Evolutionary conservation across 1,140 invertebrate species (phyloP).

Genomic region (Acromyrmex echinatior): DNA sequence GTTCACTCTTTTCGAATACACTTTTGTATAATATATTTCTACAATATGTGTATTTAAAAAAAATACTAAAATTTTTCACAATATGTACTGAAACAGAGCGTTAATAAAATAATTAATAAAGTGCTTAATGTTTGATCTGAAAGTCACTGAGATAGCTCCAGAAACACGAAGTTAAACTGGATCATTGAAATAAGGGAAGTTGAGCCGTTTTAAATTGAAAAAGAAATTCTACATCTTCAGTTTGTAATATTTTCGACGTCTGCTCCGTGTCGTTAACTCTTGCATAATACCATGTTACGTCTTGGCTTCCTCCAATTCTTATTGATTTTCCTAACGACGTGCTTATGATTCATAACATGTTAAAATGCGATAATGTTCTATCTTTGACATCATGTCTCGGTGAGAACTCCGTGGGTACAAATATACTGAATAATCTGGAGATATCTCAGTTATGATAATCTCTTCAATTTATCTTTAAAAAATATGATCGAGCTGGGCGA

Average conservation of each 20-base stretch:
- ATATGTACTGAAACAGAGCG: not conserved
- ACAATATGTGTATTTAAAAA: not conserved
- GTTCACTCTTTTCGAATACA: not conserved
- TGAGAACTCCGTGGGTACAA: not conserved
- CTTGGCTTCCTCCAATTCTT: conserved; percentile 13
- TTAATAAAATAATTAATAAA: not conserved
- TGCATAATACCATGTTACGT: not conserved
- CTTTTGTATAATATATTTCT: not conserved
- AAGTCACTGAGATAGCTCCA: not conserved
- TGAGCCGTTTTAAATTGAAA: conserved; percentile 32
- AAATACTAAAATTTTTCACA: not conserved
- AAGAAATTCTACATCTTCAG: conserved; percentile 26
- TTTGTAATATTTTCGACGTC: not conserved
- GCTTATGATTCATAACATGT: conserved; percentile 31
- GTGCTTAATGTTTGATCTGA: not conserved
- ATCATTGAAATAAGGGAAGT: not conserved
- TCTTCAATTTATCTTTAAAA: conserved; percentile 12
- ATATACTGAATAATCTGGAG: not conserved
- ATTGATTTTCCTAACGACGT: conserved; percentile 21
- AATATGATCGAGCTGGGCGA: not conserved
- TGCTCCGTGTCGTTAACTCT: conserved; percentile 8
- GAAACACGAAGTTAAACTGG: not conserved
- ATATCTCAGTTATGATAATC: not conserved
- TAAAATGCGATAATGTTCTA: conserved; percentile 42
- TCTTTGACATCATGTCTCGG: not conserved